Evolutionary conservation across 2,113 vertebrate genomes (phyloP).

Genomic region (Opisthocomus hoazin): DNA sequence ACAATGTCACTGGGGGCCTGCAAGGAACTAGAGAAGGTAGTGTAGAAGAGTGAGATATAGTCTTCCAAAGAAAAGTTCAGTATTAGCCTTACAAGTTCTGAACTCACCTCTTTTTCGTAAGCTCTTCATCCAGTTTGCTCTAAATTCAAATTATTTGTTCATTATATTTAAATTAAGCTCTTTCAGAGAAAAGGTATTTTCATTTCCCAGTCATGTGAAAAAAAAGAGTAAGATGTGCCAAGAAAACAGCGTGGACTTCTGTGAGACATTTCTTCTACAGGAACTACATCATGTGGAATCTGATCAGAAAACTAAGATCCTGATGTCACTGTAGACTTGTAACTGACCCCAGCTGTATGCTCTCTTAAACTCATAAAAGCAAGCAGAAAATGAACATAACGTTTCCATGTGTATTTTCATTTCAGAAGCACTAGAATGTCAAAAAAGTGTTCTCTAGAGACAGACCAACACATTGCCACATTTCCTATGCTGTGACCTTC

Average conservation of each 20-base stretch:
- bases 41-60: not conserved
- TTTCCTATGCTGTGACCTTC: not conserved
- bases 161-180: not conserved
- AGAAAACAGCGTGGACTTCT: not conserved
- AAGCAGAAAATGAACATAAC: not conserved
- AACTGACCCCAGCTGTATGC: rapidly evolving
- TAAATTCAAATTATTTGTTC: not conserved
- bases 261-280: not conserved
- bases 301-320: not conserved
- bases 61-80: not conserved
- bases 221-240: not conserved
- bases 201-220: not conserved
- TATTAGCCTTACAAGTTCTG: not conserved
- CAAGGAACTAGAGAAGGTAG: not conserved
- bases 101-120: not conserved
- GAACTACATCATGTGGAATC: not conserved
- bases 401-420: not conserved
- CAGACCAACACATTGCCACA: not conserved
- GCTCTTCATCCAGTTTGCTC: not conserved
- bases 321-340: not conserved
- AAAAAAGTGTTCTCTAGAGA: not conserved
- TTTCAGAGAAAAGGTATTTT: not conserved
- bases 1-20: not conserved
- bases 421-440: not conserved
- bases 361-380: not conserved